Conservation (phyloP, 2,888 invertebrate genomes). For the Elegia similella region DNA sequence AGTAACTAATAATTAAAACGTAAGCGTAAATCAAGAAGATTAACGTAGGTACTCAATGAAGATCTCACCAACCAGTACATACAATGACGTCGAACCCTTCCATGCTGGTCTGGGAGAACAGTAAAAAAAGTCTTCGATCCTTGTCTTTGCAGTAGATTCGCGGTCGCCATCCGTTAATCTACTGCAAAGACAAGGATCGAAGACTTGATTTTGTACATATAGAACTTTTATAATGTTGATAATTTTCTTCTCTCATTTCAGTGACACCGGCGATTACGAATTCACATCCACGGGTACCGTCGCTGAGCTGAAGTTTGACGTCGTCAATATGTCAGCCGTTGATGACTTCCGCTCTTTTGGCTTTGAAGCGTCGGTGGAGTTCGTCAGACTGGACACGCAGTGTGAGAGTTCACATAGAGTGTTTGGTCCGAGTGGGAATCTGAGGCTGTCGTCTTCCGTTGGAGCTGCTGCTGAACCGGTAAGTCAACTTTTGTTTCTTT, state of each 20-base stretch:
- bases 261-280: slow-evolving; percentile 82
- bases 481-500: slow-evolving; percentile 31
- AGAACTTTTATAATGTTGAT: no score
- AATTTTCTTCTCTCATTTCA: slow-evolving; percentile 40
- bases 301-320: slow-evolving; percentile 90
- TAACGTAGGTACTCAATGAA: no score
- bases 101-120: no score
- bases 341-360: slow-evolving; percentile 93
- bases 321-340: slow-evolving; percentile 90
- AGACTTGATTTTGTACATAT: no score
- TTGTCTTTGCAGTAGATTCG: no score
- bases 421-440: slow-evolving; percentile 89
- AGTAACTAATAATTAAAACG: no score
- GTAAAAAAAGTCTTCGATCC: no score
- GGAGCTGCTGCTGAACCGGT: slow-evolving; percentile 74
- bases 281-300: slow-evolving; percentile 89
- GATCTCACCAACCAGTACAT: no score
- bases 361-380: slow-evolving; percentile 92
- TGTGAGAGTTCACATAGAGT: slow-evolving; percentile 87
- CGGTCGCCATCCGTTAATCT: no score
- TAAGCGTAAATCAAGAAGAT: no score
- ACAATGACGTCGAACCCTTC: no score
- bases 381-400: slow-evolving; percentile 85
- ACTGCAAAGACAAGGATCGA: no score
- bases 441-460: slow-evolving; percentile 81